Conservation (phyloP, 2,113 vertebrate species). For the Epinephelus fuscoguttatus region DNA sequence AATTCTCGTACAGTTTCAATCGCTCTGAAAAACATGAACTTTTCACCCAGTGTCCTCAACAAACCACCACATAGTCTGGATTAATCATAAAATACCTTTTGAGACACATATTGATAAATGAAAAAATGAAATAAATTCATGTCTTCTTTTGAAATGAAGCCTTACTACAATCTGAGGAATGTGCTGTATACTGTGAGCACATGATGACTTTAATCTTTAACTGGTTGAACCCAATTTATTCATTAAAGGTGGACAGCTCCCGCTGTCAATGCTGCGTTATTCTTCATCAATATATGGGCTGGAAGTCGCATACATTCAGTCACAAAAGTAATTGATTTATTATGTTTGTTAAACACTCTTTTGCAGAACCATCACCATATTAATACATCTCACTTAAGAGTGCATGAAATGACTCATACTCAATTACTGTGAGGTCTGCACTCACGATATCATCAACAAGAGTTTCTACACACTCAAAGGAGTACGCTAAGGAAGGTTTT, state of each 20-base stretch:
- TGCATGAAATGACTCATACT: neutral
- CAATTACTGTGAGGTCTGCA: neutral
- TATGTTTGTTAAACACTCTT: constrained; percentile 3
- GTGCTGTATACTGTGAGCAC: neutral
- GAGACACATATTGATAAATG: neutral
- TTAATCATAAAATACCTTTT: constrained; percentile 2
- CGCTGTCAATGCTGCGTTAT: neutral
- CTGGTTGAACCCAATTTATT: constrained; percentile 5
- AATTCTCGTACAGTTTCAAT: constrained; percentile 12
- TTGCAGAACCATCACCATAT: constrained; percentile 1
- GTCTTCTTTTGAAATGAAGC: neutral
- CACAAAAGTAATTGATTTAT: neutral
- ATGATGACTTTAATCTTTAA: neutral
- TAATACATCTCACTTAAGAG: neutral
- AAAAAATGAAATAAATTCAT: neutral
- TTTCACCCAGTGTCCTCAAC: neutral
- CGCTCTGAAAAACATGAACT: neutral
- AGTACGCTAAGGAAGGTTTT: neutral
- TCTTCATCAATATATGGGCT: neutral
- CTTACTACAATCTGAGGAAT: neutral
- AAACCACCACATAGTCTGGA: neutral
- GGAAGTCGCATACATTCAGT: neutral
- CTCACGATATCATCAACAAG: constrained; percentile 3
- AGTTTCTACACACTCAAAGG: neutral
- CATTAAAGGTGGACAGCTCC: neutral